These are phyloP conservation scores for Homarus americanus DNA, from an alignment of 1,140 invertebrate genomes.

Conservation along the genomic window DNA sequence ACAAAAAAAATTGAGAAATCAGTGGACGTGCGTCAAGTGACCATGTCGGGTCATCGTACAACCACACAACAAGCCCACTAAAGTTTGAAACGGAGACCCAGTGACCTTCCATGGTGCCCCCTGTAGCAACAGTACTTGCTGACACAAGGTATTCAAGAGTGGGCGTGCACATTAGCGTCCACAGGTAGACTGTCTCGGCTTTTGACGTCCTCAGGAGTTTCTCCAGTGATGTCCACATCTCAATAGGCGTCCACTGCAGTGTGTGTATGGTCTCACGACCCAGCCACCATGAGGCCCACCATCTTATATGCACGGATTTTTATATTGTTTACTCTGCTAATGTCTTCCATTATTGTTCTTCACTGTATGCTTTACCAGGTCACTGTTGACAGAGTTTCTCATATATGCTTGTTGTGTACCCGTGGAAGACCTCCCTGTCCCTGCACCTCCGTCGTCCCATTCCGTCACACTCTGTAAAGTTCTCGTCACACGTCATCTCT, in stretches of 20 bases:
- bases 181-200: neutral
- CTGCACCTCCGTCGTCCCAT: neutral
- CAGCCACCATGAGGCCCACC: neutral
- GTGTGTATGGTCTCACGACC: neutral
- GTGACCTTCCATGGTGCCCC: no score
- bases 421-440: neutral
- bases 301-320: slow-evolving; percentile 13
- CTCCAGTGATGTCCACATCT: neutral
- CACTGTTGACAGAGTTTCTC: neutral
- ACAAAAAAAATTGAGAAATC: no score
- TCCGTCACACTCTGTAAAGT: neutral
- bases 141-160: neutral
- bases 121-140: neutral
- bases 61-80: no score
- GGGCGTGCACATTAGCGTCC: neutral
- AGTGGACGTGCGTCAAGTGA: no score
- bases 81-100: no score
- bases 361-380: neutral
- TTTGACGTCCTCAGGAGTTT: slow-evolving; percentile 4
- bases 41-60: no score
- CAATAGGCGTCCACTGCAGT: neutral
- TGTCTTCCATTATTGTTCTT: neutral
- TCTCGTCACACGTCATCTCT: neutral
- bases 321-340: slow-evolving; percentile 6
- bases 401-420: neutral